Percentiles rank a stretch among this genome's conserved stretches.
These are phyloP conservation scores for Lepidothrix coronata DNA, from an alignment of 2,113 vertebrate species.

Conservation along the genomic window DNA sequence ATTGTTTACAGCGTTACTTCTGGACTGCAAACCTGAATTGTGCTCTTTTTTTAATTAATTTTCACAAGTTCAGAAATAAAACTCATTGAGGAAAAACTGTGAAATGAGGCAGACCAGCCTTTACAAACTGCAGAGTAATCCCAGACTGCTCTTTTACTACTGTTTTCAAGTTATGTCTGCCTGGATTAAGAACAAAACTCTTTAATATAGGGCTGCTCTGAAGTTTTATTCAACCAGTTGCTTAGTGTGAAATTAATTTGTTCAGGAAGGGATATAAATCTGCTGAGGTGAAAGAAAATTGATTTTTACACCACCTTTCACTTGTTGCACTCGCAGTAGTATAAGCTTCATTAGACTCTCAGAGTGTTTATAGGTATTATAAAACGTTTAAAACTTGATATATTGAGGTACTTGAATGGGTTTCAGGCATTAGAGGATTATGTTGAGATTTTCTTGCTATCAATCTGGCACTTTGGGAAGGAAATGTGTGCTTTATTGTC, in stretches of 20 bases:
- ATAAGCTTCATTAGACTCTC: conserved; percentile 67
- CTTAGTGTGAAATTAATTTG: conserved; percentile 74
- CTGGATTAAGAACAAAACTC: conserved; percentile 3
- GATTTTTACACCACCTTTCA: conserved; percentile 66
- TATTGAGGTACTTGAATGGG: conserved; percentile 63
- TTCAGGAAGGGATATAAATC: conserved; percentile 63
- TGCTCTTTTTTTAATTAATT: background rate
- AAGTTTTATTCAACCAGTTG: conserved; percentile 64
- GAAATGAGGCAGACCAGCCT: background rate
- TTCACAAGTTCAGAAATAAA: background rate
- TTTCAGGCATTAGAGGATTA: conserved; percentile 73
- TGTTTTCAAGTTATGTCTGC: background rate
- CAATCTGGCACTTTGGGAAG: conserved; percentile 59
- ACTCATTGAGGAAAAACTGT: background rate
- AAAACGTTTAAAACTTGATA: conserved; percentile 75
- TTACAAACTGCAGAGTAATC: background rate
- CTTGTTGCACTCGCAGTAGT: conserved; percentile 50
- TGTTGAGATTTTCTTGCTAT: conserved; percentile 65
- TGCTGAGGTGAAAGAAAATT: conserved; percentile 61
- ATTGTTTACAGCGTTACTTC: background rate
- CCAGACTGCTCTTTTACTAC: background rate
- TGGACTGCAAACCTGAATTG: background rate
- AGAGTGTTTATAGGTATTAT: conserved; percentile 72
- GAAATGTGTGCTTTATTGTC: conserved; percentile 53
- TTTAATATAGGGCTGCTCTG: background rate